Evolutionary conservation across 2,888 invertebrate species (phyloP).

Genomic region (Drosophila koepferae): DNA sequence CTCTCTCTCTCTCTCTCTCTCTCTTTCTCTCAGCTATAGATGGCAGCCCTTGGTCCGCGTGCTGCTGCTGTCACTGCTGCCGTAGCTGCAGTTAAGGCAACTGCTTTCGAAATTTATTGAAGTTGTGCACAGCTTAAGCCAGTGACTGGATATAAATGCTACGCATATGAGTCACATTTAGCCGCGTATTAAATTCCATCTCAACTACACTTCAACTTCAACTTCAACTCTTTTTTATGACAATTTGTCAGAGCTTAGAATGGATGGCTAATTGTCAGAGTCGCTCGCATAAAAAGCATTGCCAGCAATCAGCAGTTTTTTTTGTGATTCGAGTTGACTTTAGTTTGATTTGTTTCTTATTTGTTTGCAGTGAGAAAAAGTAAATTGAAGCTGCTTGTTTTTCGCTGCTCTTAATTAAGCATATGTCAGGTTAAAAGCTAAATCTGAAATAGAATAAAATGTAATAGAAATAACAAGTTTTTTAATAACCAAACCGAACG

Average conservation of each 20-base stretch:
- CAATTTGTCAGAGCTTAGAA: not conserved
- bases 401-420: not conserved
- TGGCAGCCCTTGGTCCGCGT: not conserved
- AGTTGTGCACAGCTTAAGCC: slow-evolving; percentile 38
- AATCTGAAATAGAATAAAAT: not conserved
- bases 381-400: slow-evolving; percentile 16
- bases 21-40: not conserved
- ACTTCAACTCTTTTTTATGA: not conserved
- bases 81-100: slow-evolving; percentile 27
- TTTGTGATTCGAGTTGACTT: not conserved
- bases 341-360: not conserved
- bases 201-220: slow-evolving; percentile 10
- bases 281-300: slow-evolving; percentile 42
- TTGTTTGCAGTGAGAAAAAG: not conserved
- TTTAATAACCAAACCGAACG: not conserved
- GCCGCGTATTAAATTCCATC: slow-evolving; percentile 18
- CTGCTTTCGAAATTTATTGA: slow-evolving; percentile 57
- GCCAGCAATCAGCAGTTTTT: slow-evolving; percentile 49
- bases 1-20: not conserved
- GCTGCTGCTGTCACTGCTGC: slow-evolving; percentile 5
- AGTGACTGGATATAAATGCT: slow-evolving; percentile 7
- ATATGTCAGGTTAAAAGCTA: too few species aligned
- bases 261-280: slow-evolving; percentile 53
- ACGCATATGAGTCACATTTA: slow-evolving; percentile 8
- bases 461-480: not conserved